Evolutionary conservation across 2,888 invertebrate species (phyloP), one percentile per base, ranked within the genome.

Genomic region (Lepidonotus clava): DNA sequence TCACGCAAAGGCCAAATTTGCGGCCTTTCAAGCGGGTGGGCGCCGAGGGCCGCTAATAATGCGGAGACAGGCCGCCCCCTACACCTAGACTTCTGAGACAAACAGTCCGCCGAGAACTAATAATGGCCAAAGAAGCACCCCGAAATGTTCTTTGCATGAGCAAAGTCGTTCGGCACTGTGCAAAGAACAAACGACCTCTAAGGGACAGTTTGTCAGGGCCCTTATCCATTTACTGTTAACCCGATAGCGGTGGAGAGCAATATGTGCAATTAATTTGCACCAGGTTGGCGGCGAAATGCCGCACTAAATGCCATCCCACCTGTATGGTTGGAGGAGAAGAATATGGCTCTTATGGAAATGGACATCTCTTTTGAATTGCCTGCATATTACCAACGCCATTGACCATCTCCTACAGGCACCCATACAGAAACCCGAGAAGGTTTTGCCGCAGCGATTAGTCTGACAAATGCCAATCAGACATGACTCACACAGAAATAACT

Each of bases 391-490:
- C 61, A 61, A 61, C 61, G 28, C 61, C 61, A 24, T 61, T 61
- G 61, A 61, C n/a, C 61, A 24, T 61, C 28, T 32, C 28, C 11
- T 28, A 32, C 61, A 28, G 28, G 24, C 4, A 28, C 61, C 28
- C 61, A n/a, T n/a, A 61, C 61, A 61, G 61, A 61, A 61, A 61
- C 61, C 61, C 28, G 61, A 61, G 61, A 61, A n/a, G 28, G 28
- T 61, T 61, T 61, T 28, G 61, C 28, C 28, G 61, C 28, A 24
- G 28, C 61, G 61, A 61, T 61, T n/a, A 61, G 11, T 61, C 28
- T 32, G 61, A 61, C 61, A 61, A 61, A 61, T 24, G 61, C 61
- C 61, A 61, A 61, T 61, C 61, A 61, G 61, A 61, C 28, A 28
- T 61, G 61, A 61, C 28, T 61, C 61, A 61, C n/a, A 61, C n/a